phyloP scores from a whole-genome alignment of 2,888 invertebrate genomes.

The Creontiades dilutus region DNA sequence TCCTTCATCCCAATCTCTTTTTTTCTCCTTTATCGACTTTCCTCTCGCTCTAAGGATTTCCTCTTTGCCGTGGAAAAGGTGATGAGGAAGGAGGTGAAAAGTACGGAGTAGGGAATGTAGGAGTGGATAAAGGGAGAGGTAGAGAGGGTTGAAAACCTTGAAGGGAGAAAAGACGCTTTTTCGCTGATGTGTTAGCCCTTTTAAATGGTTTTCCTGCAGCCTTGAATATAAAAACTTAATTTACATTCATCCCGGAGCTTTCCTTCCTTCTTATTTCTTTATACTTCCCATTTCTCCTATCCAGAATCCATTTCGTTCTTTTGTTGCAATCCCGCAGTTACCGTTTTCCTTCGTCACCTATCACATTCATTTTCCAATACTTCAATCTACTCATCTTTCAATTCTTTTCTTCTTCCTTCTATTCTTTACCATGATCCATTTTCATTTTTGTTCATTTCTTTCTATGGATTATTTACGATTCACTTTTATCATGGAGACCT shows the following conservation, averaged over 20 bases:
- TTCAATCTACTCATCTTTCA: not conserved
- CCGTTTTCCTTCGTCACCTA: not conserved
- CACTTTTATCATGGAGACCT: no score
- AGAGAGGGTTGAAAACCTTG: not conserved
- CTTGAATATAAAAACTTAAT: constrained; percentile 68
- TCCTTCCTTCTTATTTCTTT: not conserved
- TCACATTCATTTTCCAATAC: not conserved
- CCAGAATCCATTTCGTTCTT: constrained; percentile 61
- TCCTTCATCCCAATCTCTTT: not conserved
- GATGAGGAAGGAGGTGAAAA: not conserved
- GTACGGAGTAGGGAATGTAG: not conserved
- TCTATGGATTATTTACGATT: no score
- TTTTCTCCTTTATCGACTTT: constrained; percentile 37
- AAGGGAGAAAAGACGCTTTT: constrained; percentile 46
- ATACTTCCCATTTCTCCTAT: constrained; percentile 46
- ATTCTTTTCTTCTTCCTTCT: not conserved
- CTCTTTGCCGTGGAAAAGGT: not conserved
- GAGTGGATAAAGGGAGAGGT: no score
- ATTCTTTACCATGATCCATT: not conserved
- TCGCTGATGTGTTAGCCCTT: constrained; percentile 64
- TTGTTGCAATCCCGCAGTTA: constrained; percentile 6
- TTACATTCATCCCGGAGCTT: constrained; percentile 55
- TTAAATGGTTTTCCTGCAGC: constrained; percentile 64
- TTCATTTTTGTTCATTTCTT: no score
- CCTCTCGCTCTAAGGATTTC: not conserved